Percentiles rank a stretch among this genome's conserved stretches.
Conservation (phyloP, 2,888 invertebrate species). For the Eledona agricola region DNA sequence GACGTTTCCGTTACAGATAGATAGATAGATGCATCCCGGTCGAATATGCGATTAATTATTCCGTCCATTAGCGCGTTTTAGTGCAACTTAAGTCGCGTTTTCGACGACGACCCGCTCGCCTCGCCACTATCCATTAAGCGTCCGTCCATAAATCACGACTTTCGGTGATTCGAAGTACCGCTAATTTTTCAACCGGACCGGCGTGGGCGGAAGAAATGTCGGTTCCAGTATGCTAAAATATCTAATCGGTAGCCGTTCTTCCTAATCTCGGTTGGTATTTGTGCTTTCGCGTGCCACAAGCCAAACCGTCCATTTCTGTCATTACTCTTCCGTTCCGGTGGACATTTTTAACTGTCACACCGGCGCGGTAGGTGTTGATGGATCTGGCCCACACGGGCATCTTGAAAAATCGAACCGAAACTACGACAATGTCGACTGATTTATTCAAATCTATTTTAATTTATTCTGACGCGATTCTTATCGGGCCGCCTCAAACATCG, state of each 20-base stretch:
- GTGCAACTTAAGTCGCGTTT: conserved; percentile 17
- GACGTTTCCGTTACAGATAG: conserved; percentile 36
- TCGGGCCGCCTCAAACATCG: background rate
- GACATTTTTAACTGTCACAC: conserved; percentile 35
- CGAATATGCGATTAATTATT: conserved; percentile 15
- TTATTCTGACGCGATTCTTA: conserved; percentile 22
- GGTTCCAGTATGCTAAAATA: no score
- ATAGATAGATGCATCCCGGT: conserved; percentile 18
- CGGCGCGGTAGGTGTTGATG: conserved; percentile 34
- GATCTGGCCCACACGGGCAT: conserved; percentile 32
- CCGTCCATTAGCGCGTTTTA: conserved; percentile 24
- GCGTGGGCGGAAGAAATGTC: no score
- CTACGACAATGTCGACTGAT: conserved; percentile 21
- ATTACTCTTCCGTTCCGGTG: conserved; percentile 28
- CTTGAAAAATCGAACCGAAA: conserved; percentile 26
- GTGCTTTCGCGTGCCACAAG: no score
- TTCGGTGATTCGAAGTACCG: conserved; percentile 13
- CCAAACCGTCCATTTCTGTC: no score
- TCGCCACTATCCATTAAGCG: conserved; percentile 8
- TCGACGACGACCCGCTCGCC: no score
- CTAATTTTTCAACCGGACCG: conserved; percentile 18
- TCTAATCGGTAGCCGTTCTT: no score
- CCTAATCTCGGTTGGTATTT: no score
- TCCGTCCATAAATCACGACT: conserved; percentile 14
- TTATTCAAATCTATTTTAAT: conserved; percentile 17